Evolutionary conservation across 2,113 vertebrate species (phyloP).

Genomic region (Percopsis transmontana): DNA sequence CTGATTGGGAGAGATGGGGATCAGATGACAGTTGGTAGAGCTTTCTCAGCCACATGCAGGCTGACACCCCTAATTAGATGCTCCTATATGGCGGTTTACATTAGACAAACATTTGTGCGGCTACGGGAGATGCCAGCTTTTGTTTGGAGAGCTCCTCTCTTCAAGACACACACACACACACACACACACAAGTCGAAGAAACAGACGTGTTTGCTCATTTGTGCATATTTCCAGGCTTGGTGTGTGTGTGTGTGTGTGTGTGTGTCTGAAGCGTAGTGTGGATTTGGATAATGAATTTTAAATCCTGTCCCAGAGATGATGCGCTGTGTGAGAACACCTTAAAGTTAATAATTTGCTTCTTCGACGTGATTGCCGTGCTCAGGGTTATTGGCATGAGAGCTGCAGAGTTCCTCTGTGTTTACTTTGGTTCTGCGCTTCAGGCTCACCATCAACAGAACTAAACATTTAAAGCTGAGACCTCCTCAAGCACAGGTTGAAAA

Average conservation of each 20-base stretch:
- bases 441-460: conserved; percentile 14
- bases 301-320: conserved; percentile 71
- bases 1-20: conserved; percentile 70
- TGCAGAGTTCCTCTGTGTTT: conserved; percentile 68
- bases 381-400: conserved; percentile 75
- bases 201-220: conserved; percentile 68
- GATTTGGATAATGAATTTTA: conserved; percentile 78
- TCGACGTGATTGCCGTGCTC: conserved; percentile 70
- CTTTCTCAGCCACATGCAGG: conserved; percentile 74
- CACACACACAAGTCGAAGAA: conserved; percentile 43
- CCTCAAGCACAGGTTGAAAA: too few species aligned
- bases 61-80: conserved; percentile 77
- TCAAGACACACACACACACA: conserved; percentile 22
- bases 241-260: conserved; percentile 77
- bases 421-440: conserved; percentile 44
- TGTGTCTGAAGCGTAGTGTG: conserved; percentile 59
- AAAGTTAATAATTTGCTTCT: conserved; percentile 68
- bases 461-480: too few species aligned
- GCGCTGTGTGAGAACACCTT: conserved; percentile 65
- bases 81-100: conserved; percentile 75
- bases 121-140: conserved; percentile 77
- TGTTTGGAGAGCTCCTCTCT: conserved; percentile 66
- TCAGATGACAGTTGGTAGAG: conserved; percentile 78
- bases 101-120: conserved; percentile 78
- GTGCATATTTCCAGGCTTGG: conserved; percentile 67